Percentiles rank a stretch among this genome's conserved stretches.
phyloP scores from a whole-genome alignment of 2,797 vertebrate species.

The Pteropus rufus region DNA sequence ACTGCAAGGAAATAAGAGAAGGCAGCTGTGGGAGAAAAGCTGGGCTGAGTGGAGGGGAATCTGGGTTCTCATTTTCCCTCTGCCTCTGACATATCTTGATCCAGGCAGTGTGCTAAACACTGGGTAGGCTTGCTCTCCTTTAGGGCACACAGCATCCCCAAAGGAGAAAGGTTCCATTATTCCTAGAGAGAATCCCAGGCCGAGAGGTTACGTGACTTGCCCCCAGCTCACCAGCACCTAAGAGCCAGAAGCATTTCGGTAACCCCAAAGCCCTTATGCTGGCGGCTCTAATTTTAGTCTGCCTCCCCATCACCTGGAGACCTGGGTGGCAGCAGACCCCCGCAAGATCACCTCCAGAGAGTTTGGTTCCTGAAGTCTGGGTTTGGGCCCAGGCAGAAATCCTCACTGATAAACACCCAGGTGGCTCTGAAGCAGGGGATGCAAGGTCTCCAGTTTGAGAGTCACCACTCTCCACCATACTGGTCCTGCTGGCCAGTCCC shows the following conservation, averaged over 20 bases:
- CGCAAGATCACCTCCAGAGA: background rate
- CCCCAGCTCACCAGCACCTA: too few species aligned
- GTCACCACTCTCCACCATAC: accelerated
- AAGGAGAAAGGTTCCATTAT: background rate
- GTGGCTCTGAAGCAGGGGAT: background rate
- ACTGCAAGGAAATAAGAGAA: accelerated
- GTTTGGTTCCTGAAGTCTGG: background rate
- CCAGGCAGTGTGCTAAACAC: background rate
- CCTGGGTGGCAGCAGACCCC: background rate
- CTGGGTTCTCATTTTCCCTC: background rate
- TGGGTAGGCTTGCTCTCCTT: background rate
- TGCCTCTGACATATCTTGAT: background rate
- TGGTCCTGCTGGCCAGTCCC: background rate
- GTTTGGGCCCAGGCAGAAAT: background rate
- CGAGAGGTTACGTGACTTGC: background rate
- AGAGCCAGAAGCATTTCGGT: background rate
- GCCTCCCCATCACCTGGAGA: background rate
- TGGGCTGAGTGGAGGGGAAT: background rate
- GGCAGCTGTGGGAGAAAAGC: background rate
- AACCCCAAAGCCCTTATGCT: background rate
- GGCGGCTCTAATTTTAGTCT: background rate
- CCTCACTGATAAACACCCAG: too few species aligned
- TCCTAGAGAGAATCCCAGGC: background rate
- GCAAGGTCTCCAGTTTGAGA: background rate
- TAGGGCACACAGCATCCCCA: background rate